Base-by-base conservation (phyloP, 2,113 vertebrate species). In the Misgurnus anguillicaudatus region DNA sequence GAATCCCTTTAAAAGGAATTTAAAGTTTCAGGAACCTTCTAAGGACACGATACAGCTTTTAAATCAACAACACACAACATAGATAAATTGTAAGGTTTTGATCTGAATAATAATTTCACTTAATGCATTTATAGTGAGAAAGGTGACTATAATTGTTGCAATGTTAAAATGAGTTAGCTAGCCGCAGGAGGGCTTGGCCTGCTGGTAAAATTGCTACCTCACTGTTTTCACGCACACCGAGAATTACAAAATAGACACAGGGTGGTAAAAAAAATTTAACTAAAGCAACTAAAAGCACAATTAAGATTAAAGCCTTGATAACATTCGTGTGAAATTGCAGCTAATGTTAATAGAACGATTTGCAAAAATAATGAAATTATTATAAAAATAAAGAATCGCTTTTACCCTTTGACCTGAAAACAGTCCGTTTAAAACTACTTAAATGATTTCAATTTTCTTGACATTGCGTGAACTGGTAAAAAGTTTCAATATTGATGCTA, bases 241-340 rank as follows among this genome's bases (percentile, higher is more conserved):
- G 4, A 9, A 55, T 51, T 13, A 42, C 0, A 19, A 19, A 57
- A 71, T 39, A 42, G 47, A 72, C 6, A 70, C 41, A 66, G 57
- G 68, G 62, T 81, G 63, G 13, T 81, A 38, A 55, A 45, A 71
- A 24, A 86, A 19, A 19, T 19, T 2, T 1, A 6, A 17, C 5
- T 5, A 17, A 16, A 17, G 17, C 5, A 13, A 55, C 16, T 17
- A 16, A 57, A 90, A 90, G 89, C 89, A 91, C 89, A 90, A 88
- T 14, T 58, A 63, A 69, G 9, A 67, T 9, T 10, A 24, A 62
- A 71, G 31, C 41, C 66, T 21, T 53, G 41, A 24, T 39, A 51
- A 67, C 17, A 76, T 62, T 41, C 41, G 3, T 21, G 42, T 4
- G 0, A 53, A 79, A 77, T 63, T 82, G 78, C 84, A 89, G 84